These are phyloP conservation scores for Drosophila greeni DNA, from an alignment of 2,888 invertebrate genomes.

Conservation along the genomic window DNA sequence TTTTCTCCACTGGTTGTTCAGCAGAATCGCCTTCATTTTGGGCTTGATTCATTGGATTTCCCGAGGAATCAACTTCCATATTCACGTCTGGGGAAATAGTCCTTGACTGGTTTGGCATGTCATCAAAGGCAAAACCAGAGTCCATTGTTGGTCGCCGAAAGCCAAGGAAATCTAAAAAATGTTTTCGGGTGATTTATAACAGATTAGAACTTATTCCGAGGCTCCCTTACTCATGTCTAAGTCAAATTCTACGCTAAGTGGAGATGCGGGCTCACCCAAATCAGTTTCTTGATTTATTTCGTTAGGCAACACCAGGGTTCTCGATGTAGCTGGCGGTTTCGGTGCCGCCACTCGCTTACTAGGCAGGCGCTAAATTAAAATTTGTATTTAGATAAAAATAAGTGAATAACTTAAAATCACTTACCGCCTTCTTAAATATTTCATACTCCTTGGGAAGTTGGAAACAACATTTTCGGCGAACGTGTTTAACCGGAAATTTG, in stretches of 20 bases:
- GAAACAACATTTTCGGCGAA: constrained; percentile 40
- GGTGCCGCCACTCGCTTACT: constrained; percentile 17
- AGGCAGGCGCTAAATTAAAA: constrained; percentile 46
- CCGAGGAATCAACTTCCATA: not conserved
- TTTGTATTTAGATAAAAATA: too few relatives aligned
- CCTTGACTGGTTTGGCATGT: constrained; percentile 23
- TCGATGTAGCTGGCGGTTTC: not conserved
- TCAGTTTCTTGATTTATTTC: not conserved
- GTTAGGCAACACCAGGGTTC: not conserved
- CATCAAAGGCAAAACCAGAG: constrained; percentile 56
- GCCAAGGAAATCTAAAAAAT: constrained; percentile 53
- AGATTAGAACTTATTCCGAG: not conserved
- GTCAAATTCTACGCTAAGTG: constrained; percentile 51
- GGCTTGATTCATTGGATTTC: not conserved
- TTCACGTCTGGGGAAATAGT: constrained; percentile 14
- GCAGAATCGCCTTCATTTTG: not conserved
- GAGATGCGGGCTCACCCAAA: not conserved
- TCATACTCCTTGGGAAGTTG: constrained; percentile 59
- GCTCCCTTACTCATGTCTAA: constrained; percentile 37
- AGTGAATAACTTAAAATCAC: constrained; percentile 13
- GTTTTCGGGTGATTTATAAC: not conserved
- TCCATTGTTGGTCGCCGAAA: constrained; percentile 52
- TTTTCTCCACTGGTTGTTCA: not conserved
- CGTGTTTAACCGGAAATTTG: constrained; percentile 18
- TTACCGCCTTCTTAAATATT: constrained; percentile 67